Conservation (phyloP, 2,888 invertebrate species). For the Molorchus minor region DNA sequence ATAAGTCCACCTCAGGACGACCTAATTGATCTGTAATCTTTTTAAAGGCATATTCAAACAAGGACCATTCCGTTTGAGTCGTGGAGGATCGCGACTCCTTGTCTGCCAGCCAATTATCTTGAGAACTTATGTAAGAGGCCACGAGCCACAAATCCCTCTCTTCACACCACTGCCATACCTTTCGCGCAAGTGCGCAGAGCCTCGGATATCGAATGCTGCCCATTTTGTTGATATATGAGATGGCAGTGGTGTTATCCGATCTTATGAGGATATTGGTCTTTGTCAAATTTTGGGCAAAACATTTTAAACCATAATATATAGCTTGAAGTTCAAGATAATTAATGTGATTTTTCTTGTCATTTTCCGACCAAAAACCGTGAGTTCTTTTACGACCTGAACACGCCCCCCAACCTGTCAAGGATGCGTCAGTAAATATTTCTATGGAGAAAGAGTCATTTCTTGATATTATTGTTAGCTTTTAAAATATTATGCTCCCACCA, state of each 20-base stretch:
- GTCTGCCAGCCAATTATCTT: conserved; percentile 27
- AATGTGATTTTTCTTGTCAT: conserved; percentile 24
- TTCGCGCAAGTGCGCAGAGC: conserved; percentile 11
- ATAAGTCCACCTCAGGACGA: conserved; percentile 24
- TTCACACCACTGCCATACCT: conserved; percentile 31
- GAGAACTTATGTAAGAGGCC: conserved; percentile 26
- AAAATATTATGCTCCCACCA: conserved; percentile 24
- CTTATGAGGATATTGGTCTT: conserved; percentile 10
- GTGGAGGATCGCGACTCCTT: conserved; percentile 5
- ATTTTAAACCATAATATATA: conserved; percentile 17
- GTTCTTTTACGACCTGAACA: conserved; percentile 21
- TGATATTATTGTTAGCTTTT: background rate
- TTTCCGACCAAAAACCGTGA: conserved; percentile 38
- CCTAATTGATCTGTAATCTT: conserved; percentile 7
- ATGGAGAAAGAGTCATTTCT: conserved; percentile 2
- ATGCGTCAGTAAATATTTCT: conserved; percentile 34
- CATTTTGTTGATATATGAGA: conserved; percentile 31
- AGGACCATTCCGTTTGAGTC: conserved; percentile 10
- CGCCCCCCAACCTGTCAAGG: conserved; percentile 41
- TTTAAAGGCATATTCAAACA: conserved; percentile 2
- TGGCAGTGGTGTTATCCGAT: conserved; percentile 23
- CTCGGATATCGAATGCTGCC: conserved; percentile 15
- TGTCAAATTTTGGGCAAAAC: conserved; percentile 1
- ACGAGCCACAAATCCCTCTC: conserved; percentile 18
- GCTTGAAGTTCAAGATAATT: conserved; percentile 24